phyloP scores from a whole-genome alignment of 1,140 invertebrate genomes.

The Globodera rostochiensis region DNA sequence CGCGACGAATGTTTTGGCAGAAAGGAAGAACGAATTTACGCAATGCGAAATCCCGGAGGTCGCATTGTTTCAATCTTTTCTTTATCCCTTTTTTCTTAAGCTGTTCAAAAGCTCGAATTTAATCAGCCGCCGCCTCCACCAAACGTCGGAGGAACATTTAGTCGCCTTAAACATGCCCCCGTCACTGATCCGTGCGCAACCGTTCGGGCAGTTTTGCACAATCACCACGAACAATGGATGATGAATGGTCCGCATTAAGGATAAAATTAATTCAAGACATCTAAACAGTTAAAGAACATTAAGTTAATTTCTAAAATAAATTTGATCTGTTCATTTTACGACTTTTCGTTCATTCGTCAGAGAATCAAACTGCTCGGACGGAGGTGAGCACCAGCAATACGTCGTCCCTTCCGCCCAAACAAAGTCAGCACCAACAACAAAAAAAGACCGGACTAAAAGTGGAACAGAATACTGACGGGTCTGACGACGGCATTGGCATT shows the following conservation, averaged over 20 bases:
- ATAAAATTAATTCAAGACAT: too few relatives aligned
- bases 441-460: neutral
- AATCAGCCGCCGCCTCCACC: neutral
- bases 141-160: neutral
- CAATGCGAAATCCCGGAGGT: conserved; percentile 1
- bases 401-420: neutral
- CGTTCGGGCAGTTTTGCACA: neutral
- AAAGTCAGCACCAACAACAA: neutral
- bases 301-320: too few relatives aligned
- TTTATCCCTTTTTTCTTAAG: neutral
- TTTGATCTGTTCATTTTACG: too few relatives aligned
- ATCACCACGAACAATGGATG: neutral
- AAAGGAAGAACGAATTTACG: conserved; percentile 25
- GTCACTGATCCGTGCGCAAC: neutral
- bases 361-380: neutral
- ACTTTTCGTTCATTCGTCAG: neutral
- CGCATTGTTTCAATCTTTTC: neutral
- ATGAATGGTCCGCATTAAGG: neutral
- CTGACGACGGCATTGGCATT: neutral
- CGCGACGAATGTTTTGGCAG: conserved; percentile 30
- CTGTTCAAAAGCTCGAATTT: neutral
- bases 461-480: neutral
- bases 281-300: too few relatives aligned
- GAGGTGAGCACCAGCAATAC: neutral
- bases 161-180: neutral